Percentiles rank a stretch among this genome's conserved stretches.
These are phyloP conservation scores for Dione juno DNA, from an alignment of 2,888 invertebrate genomes.

Conservation along the genomic window DNA sequence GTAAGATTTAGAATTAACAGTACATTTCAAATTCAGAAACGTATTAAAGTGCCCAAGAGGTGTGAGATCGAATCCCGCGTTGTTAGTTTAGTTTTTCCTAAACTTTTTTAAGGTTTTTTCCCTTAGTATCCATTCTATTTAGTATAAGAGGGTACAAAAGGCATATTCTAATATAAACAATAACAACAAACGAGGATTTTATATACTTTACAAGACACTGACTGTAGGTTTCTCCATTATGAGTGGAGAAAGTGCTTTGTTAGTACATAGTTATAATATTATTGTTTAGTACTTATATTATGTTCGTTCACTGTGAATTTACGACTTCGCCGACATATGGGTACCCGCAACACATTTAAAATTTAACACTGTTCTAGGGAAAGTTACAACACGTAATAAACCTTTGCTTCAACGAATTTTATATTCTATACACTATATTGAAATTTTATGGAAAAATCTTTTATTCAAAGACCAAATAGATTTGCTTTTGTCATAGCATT, in stretches of 20 bases:
- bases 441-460: background rate
- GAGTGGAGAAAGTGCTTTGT: constrained; percentile 28
- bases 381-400: constrained; percentile 12
- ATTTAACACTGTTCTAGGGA: constrained; percentile 11
- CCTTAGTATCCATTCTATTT: no score
- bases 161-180: background rate
- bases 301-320: constrained; percentile 31
- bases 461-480: background rate
- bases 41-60: no score
- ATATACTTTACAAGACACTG: constrained; percentile 2
- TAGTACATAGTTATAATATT: constrained; percentile 28
- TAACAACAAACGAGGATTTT: background rate
- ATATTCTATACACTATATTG: background rate
- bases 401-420: constrained; percentile 8
- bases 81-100: no score
- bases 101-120: no score
- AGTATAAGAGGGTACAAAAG: no score
- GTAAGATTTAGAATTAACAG: background rate
- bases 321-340: constrained; percentile 28
- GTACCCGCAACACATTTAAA: constrained; percentile 27
- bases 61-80: no score
- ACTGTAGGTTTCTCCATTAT: constrained; percentile 20
- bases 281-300: constrained; percentile 21
- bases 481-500: background rate
- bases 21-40: no score